Conservation (phyloP, 2,797 vertebrate genomes). For the Sebastes flavidus region DNA sequence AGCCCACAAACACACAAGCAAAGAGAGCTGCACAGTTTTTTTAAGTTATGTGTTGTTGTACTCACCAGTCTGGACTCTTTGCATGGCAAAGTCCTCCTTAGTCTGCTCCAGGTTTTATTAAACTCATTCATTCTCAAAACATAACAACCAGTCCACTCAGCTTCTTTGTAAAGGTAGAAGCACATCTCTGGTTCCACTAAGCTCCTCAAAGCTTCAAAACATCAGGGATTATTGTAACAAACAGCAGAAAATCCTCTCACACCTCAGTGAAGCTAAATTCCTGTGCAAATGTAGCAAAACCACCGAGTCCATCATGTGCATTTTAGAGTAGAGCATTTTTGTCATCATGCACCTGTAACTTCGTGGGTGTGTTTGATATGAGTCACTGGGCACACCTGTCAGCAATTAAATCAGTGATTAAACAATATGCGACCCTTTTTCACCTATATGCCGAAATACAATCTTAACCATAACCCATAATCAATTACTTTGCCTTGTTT, state of each 20-base stretch:
- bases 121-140: not conserved
- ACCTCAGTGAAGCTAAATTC: no score
- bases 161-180: not conserved
- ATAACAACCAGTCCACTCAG: not conserved
- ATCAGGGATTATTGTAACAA: not conserved
- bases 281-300: not conserved
- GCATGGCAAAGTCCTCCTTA: not conserved
- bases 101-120: not conserved
- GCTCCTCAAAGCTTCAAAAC: not conserved
- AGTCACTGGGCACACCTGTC: not conserved
- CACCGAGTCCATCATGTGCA: not conserved
- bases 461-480: not conserved
- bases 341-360: not conserved
- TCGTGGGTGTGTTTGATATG: not conserved
- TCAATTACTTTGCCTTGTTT: not conserved
- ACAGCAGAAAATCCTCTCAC: not conserved
- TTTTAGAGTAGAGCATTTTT: not conserved
- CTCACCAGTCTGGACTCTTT: not conserved
- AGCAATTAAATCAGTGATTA: not conserved
- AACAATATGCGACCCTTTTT: not conserved
- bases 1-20: not conserved
- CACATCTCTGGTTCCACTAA: not conserved
- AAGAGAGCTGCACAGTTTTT: not conserved
- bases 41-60: not conserved
- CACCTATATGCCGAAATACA: no score